A percentile compares a stretch with the other conserved stretches of the same genome.
These are phyloP conservation scores for Serranus cabrilla DNA, from an alignment of 2,797 vertebrate species.

Conservation along the genomic window DNA sequence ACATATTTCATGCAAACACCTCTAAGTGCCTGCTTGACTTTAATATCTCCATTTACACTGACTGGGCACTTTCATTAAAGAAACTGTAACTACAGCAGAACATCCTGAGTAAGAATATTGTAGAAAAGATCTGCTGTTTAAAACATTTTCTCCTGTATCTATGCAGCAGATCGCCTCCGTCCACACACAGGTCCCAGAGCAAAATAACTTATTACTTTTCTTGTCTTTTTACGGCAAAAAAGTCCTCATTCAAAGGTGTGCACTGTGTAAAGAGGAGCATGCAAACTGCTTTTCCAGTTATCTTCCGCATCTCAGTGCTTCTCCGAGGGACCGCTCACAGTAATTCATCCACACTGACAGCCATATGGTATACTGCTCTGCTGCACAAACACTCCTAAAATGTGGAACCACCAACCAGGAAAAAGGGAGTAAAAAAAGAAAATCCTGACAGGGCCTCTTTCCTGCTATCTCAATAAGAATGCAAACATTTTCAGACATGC, in stretches of 20 bases:
- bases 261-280: conserved; percentile 38
- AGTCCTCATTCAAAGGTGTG: conserved; percentile 54
- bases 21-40: conserved; percentile 15
- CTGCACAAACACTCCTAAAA: conserved; percentile 64
- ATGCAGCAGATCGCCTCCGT: conserved; percentile 61
- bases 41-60: conserved; percentile 32
- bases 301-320: conserved; percentile 58
- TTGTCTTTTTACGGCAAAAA: conserved; percentile 30
- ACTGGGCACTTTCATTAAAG: conserved; percentile 25
- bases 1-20: conserved; percentile 14
- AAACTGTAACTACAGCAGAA: conserved; percentile 27
- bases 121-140: conserved; percentile 54
- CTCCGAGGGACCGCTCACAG: conserved; percentile 52
- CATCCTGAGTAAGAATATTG: conserved; percentile 17
- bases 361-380: conserved; percentile 82
- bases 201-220: conserved; percentile 59
- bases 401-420: conserved; percentile 46
- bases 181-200: conserved; percentile 43
- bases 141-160: conserved; percentile 66
- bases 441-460: conserved; percentile 63
- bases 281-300: conserved; percentile 78
- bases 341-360: conserved; percentile 77
- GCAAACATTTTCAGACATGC: conserved; percentile 60
- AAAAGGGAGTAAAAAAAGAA: conserved; percentile 5
- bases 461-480: conserved; percentile 72